These are phyloP conservation scores for Acleris sparsana DNA, from an alignment of 2,888 invertebrate species.

Conservation along the genomic window DNA sequence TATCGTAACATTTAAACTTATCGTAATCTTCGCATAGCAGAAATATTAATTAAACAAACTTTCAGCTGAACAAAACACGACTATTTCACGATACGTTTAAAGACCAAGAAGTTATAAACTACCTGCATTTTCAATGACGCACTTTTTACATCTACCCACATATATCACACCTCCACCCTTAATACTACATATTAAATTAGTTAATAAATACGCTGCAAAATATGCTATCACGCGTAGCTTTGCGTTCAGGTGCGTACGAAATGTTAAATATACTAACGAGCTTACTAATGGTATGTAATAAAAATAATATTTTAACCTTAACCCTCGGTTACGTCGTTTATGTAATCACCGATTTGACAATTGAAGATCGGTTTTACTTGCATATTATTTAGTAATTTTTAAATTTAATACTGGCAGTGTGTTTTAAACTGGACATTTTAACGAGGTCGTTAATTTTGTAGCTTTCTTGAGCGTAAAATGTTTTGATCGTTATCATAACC, in stretches of 20 bases:
- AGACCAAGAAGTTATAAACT: too few relatives aligned
- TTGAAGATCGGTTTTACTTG: constrained; percentile 38
- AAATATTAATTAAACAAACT: too few relatives aligned
- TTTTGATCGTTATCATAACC: constrained; percentile 5
- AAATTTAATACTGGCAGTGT: too few relatives aligned
- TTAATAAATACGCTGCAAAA: constrained; percentile 62
- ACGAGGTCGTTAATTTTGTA: background rate
- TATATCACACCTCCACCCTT: too few relatives aligned
- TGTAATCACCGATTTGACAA: constrained; percentile 79
- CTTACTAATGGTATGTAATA: constrained; percentile 30
- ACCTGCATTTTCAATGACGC: too few relatives aligned
- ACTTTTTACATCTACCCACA: too few relatives aligned
- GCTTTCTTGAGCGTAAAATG: background rate
- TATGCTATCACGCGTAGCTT: constrained; percentile 88
- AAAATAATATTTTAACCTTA: constrained; percentile 57
- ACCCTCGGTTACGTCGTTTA: constrained; percentile 66
- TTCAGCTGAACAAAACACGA: too few relatives aligned
- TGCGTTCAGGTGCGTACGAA: constrained; percentile 85
- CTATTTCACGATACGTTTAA: too few relatives aligned
- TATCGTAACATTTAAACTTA: too few relatives aligned
- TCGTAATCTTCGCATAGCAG: too few relatives aligned
- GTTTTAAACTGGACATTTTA: too few relatives aligned
- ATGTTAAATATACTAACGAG: constrained; percentile 33
- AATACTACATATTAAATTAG: constrained; percentile 52
- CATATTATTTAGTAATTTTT: constrained; percentile 23